Evolutionary conservation across 1,140 invertebrate species (phyloP).

Genomic region (Teleogryllus occipitalis): DNA sequence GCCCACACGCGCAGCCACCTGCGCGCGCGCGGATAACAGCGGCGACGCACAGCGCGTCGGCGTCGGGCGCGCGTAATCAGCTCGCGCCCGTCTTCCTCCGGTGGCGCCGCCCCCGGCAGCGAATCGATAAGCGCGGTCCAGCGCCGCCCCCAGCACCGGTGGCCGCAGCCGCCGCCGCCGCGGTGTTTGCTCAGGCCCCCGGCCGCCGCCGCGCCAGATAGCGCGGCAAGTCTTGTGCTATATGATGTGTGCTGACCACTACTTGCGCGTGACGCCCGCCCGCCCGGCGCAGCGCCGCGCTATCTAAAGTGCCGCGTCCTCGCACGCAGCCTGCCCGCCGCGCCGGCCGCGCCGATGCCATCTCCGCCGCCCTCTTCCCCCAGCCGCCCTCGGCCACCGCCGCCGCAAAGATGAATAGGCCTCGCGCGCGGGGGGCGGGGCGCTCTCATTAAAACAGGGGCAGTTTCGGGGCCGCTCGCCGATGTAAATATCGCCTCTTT

Average conservation of each 20-base stretch:
- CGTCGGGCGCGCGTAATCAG: too few species aligned
- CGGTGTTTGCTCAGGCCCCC: not conserved
- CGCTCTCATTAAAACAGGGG: too few species aligned
- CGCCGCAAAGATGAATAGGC: not conserved
- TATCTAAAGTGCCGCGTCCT: not conserved
- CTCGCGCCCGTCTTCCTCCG: too few species aligned
- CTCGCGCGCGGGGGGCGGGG: too few species aligned
- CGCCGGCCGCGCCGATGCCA: not conserved
- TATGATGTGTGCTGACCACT: conserved; percentile 3
- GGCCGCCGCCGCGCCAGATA: not conserved
- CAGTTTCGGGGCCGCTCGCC: too few species aligned
- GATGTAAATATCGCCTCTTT: too few species aligned
- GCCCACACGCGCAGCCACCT: too few species aligned
- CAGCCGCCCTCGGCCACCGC: not conserved
- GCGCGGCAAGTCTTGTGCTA: conserved; percentile 2
- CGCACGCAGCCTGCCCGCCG: not conserved
- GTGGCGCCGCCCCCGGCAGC: too few species aligned
- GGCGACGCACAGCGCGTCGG: too few species aligned
- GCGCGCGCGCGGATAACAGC: too few species aligned
- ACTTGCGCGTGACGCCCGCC: not conserved
- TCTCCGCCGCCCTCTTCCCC: not conserved
- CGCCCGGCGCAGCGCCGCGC: too few species aligned
- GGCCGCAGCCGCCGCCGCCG: too few species aligned
- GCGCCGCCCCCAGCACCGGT: not conserved
- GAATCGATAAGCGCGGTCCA: not conserved